Conservation (phyloP, 2,888 invertebrate genomes). For the Lepas anatifera region DNA sequence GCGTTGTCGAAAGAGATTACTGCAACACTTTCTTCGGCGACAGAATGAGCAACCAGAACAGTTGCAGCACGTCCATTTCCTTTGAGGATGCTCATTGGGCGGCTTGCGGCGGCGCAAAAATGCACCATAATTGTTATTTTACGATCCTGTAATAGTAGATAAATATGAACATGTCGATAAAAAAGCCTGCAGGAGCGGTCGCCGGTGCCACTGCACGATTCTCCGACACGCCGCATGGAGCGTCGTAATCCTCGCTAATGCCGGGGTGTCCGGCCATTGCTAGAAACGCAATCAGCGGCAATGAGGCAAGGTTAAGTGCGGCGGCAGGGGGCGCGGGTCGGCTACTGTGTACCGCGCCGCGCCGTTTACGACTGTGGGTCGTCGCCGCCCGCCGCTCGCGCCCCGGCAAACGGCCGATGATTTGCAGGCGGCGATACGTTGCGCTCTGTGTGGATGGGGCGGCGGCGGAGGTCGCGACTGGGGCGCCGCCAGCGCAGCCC, state of each 20-base stretch:
- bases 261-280: background rate
- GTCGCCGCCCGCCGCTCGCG: no score
- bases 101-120: background rate
- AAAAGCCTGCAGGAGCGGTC: no score
- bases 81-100: no score
- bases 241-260: background rate
- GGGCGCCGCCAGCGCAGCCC: background rate
- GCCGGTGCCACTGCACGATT: background rate
- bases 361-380: background rate
- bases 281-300: background rate
- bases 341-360: background rate
- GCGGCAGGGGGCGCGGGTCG: background rate
- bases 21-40: no score
- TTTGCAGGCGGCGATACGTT: background rate
- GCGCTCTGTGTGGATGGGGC: no score
- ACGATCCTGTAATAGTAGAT: conserved; percentile 1
- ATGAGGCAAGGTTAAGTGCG: background rate
- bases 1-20: no score
- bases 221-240: background rate
- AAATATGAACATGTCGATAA: background rate
- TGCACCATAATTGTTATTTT: background rate
- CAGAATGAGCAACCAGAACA: no score
- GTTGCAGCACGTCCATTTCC: background rate
- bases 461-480: no score
- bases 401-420: background rate